Conservation (phyloP, 2,888 invertebrate genomes). For the Epinotia brunnichana region DNA sequence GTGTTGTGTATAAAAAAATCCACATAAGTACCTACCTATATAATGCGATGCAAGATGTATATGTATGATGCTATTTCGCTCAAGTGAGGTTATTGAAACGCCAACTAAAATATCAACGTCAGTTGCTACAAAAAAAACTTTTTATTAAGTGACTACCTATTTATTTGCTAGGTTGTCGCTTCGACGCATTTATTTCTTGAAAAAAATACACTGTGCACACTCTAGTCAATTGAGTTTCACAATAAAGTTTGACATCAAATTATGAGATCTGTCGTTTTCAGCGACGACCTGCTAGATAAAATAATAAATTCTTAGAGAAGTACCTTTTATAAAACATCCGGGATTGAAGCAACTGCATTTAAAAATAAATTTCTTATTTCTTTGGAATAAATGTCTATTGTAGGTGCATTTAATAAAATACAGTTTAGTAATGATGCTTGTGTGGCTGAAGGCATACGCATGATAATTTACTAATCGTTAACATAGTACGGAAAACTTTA, state of each 20-base stretch:
- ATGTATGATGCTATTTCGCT: slow-evolving; percentile 62
- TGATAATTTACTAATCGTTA: no score
- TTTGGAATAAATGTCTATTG: no score
- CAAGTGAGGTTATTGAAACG: slow-evolving; percentile 36
- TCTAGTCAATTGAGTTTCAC: slow-evolving; percentile 54
- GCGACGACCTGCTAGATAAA: slow-evolving; percentile 7
- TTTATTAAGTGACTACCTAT: slow-evolving; percentile 4
- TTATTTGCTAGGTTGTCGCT: slow-evolving; percentile 18
- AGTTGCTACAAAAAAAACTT: neutral
- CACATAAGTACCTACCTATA: neutral
- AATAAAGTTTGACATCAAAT: slow-evolving; percentile 57
- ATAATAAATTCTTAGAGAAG: neutral
- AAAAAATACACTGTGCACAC: slow-evolving; percentile 51
- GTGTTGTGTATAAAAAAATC: slow-evolving; percentile 50
- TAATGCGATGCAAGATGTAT: slow-evolving; percentile 29
- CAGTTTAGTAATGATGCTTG: no score
- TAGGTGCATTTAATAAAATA: no score
- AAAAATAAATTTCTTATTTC: no score
- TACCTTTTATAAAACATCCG: no score
- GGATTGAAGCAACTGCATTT: no score
- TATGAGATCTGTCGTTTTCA: slow-evolving; percentile 48
- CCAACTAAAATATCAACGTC: slow-evolving; percentile 10
- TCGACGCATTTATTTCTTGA: slow-evolving; percentile 50
- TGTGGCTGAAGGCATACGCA: no score
- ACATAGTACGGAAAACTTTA: no score